Evolutionary conservation across 2,888 invertebrate genomes (phyloP).

Genomic region (Ischnus inquisitorius): DNA sequence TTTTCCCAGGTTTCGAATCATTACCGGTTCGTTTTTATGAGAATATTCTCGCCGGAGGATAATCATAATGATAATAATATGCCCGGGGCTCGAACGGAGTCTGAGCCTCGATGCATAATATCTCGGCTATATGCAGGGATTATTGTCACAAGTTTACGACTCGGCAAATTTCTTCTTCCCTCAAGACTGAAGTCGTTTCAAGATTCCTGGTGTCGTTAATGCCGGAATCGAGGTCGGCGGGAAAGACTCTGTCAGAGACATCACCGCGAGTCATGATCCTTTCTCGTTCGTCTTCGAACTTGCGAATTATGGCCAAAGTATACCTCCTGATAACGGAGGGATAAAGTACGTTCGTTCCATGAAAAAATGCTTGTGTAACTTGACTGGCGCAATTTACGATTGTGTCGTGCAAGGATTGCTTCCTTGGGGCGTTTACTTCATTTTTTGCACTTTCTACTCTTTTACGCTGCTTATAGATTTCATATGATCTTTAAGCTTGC

Average conservation of each 20-base stretch:
- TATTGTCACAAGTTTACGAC: conserved; percentile 8
- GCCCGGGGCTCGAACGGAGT: background rate
- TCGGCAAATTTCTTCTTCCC: background rate
- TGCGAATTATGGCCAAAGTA: background rate
- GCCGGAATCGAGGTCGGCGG: background rate
- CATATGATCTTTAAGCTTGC: too few relatives aligned
- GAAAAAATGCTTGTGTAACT: background rate
- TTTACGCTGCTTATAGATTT: too few relatives aligned
- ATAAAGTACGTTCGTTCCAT: background rate
- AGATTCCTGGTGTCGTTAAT: background rate
- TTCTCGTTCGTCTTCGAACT: background rate
- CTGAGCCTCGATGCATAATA: background rate
- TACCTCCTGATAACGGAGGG: conserved; percentile 2
- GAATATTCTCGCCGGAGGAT: background rate
- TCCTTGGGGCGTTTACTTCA: background rate
- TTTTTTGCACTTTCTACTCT: background rate
- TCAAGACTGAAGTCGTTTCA: background rate
- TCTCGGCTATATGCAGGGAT: conserved; percentile 3
- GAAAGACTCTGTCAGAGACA: background rate
- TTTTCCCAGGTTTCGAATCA: too few relatives aligned
- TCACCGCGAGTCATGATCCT: background rate
- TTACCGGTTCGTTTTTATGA: too few relatives aligned
- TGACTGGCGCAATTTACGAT: conserved; percentile 1
- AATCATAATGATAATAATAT: background rate
- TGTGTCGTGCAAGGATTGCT: background rate